These are phyloP conservation scores for Tenodera sinensis DNA, from an alignment of 2,888 invertebrate species.

Conservation along the genomic window DNA sequence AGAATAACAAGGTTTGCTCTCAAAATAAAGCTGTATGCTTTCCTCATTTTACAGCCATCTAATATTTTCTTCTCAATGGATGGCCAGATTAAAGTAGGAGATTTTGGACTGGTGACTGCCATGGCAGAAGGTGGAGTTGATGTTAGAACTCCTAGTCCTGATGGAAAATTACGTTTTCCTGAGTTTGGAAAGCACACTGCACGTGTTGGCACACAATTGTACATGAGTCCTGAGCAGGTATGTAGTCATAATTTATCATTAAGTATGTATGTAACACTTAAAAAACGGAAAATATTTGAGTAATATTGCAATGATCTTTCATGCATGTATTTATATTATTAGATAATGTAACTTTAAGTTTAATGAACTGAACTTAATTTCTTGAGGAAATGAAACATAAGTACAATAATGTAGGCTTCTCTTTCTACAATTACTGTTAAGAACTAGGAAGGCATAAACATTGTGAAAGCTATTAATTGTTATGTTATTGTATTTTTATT, in stretches of 20 bases:
- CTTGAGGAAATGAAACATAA: no score
- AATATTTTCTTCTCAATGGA: slow-evolving; percentile 92
- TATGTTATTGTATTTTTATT: slow-evolving; percentile 31
- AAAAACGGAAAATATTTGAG: no score
- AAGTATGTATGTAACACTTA: no score
- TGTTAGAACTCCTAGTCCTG: slow-evolving; percentile 26
- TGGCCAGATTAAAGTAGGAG: slow-evolving; percentile 90
- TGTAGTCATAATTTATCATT: neutral
- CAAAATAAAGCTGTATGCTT: neutral
- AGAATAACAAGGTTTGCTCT: neutral
- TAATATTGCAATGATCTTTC: no score
- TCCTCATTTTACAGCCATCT: slow-evolving; percentile 59
- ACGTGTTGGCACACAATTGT: slow-evolving; percentile 82
- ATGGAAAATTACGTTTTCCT: slow-evolving; percentile 38
- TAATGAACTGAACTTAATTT: no score
- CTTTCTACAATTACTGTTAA: no score
- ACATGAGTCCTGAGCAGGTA: slow-evolving; percentile 97
- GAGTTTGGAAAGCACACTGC: slow-evolving; percentile 50
- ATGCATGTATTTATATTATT: no score
- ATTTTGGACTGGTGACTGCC: slow-evolving; percentile 95
- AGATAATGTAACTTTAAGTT: no score
- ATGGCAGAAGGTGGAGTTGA: slow-evolving; percentile 57
- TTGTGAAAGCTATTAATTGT: no score
- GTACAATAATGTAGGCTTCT: no score
- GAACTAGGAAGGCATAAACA: no score